Evolutionary conservation across 2,888 invertebrate species (phyloP).

Genomic region (Ecliptopera silaceata): DNA sequence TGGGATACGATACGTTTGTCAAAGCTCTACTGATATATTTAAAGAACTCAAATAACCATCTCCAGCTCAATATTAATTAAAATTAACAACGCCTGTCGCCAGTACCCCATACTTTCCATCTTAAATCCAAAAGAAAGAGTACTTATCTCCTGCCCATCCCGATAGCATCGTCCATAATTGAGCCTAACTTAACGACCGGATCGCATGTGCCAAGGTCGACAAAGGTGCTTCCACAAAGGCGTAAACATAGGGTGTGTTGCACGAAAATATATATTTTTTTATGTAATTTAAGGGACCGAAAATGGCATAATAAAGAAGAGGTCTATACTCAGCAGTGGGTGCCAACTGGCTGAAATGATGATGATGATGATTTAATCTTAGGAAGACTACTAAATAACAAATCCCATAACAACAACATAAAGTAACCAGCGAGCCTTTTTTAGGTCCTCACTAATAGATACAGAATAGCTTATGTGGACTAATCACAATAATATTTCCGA

Average conservation of each 20-base stretch:
- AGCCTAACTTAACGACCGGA: conserved; percentile 46
- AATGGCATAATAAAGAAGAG: too few relatives aligned
- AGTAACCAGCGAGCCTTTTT: too few relatives aligned
- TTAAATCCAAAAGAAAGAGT: conserved; percentile 19
- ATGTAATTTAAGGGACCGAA: too few relatives aligned
- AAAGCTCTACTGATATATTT: conserved; percentile 10
- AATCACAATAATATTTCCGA: too few relatives aligned
- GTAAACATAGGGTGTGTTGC: conserved; percentile 20
- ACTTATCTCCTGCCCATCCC: conserved; percentile 28
- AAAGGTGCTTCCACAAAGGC: conserved; percentile 48
- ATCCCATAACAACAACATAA: too few relatives aligned
- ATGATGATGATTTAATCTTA: too few relatives aligned
- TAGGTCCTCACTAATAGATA: too few relatives aligned
- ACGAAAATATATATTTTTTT: conserved; percentile 1
- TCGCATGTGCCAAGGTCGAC: conserved; percentile 63
- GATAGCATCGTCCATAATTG: conserved; percentile 42
- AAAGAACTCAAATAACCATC: conserved; percentile 8
- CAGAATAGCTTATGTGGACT: too few relatives aligned
- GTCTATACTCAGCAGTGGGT: too few relatives aligned
- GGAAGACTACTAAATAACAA: too few relatives aligned
- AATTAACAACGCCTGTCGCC: conserved; percentile 23
- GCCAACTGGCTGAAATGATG: too few relatives aligned
- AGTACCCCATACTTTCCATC: conserved; percentile 26
- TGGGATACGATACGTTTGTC: too few relatives aligned
- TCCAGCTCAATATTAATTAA: conserved; percentile 17